Evolutionary conservation across 2,888 invertebrate species (phyloP).

Genomic region (Trichopoda pennipes): DNA sequence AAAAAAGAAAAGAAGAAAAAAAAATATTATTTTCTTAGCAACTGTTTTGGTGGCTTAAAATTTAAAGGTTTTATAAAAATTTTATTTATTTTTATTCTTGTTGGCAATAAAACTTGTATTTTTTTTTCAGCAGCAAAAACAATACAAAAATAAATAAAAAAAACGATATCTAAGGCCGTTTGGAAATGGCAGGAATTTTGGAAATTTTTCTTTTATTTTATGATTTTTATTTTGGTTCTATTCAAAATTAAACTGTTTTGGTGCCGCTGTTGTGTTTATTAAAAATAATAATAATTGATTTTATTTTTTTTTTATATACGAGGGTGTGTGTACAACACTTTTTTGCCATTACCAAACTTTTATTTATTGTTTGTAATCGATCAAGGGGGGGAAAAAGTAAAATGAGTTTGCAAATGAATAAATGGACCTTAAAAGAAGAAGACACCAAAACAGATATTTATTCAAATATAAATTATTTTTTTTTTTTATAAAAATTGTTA

Average conservation of each 20-base stretch:
- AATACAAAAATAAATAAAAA: constrained; percentile 71
- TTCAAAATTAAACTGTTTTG: constrained; percentile 70
- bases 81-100: constrained; percentile 71
- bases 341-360: constrained; percentile 57
- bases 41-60: constrained; percentile 78
- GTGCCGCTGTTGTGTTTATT: constrained; percentile 66
- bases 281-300: neutral
- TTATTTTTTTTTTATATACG: neutral
- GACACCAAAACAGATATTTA: constrained; percentile 81
- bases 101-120: constrained; percentile 81
- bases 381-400: neutral
- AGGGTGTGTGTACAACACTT: no score
- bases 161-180: constrained; percentile 82
- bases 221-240: constrained; percentile 10
- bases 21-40: constrained; percentile 77
- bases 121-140: constrained; percentile 60
- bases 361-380: constrained; percentile 1
- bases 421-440: constrained; percentile 66
- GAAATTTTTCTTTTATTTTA: constrained; percentile 25
- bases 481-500: constrained; percentile 58
- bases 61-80: constrained; percentile 67
- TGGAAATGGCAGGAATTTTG: constrained; percentile 83
- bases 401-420: constrained; percentile 14
- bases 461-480: constrained; percentile 16
- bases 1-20: constrained; percentile 73